These are phyloP conservation scores for Julus scandinavius DNA, from an alignment of 2,888 invertebrate genomes.

Conservation along the genomic window DNA sequence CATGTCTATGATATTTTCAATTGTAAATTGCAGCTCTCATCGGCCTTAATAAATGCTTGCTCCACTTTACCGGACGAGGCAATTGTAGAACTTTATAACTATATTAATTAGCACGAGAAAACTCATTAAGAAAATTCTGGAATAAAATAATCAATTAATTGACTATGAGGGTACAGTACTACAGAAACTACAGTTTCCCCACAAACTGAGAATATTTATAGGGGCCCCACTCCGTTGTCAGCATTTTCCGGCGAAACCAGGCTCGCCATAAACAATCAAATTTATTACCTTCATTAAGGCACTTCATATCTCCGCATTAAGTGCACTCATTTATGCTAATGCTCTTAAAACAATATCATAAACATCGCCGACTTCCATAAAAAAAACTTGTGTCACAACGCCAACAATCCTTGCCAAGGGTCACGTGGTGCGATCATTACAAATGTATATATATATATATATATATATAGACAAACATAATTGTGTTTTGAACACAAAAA, in stretches of 20 bases:
- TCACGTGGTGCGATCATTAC: not conserved
- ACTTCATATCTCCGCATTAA: constrained; percentile 22
- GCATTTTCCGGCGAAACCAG: not conserved
- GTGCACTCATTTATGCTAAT: constrained; percentile 21
- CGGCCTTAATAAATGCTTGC: too few species aligned
- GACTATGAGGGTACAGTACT: not conserved
- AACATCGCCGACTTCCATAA: constrained; percentile 11
- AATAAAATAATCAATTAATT: constrained; percentile 12
- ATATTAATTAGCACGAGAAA: not conserved
- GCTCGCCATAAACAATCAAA: constrained; percentile 21
- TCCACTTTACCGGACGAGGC: too few species aligned
- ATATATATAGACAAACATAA: too few species aligned
- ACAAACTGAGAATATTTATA: constrained; percentile 10
- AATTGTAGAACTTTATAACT: too few species aligned
- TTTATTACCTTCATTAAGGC: constrained; percentile 27
- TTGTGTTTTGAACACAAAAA: not conserved
- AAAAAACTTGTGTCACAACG: not conserved
- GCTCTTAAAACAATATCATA: constrained; percentile 33
- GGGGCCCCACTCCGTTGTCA: not conserved
- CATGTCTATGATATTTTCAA: too few species aligned
- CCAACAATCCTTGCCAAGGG: not conserved
- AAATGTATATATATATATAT: not conserved
- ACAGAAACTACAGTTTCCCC: not conserved
- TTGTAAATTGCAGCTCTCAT: too few species aligned
- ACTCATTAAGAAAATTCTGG: not conserved